Evolutionary conservation across 2,888 invertebrate species (phyloP).

Genomic region (Oligia fasciuncula): DNA sequence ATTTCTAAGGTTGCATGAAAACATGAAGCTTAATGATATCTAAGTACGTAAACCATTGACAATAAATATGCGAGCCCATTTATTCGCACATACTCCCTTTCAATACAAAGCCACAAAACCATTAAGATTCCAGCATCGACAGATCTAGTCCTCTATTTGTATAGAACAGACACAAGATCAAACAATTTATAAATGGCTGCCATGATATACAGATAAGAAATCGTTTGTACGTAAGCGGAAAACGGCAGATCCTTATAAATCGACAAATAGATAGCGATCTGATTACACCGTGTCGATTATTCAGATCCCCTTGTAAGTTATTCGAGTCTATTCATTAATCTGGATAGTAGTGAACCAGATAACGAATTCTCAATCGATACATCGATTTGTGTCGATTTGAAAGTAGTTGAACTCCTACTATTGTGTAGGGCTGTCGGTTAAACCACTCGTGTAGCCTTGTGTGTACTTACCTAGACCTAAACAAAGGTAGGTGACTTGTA

Average conservation of each 20-base stretch:
- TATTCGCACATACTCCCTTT: conserved; percentile 25
- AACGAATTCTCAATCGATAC: conserved; percentile 84
- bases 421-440: conserved; percentile 72
- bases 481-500: not conserved
- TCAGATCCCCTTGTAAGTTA: conserved; percentile 87
- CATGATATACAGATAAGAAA: conserved; percentile 60
- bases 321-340: conserved; percentile 88
- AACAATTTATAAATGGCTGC: conserved; percentile 65
- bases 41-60: not conserved
- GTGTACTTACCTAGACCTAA: too few relatives aligned
- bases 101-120: conserved; percentile 31
- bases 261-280: conserved; percentile 85
- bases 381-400: conserved; percentile 80
- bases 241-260: conserved; percentile 87
- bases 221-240: conserved; percentile 75
- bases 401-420: conserved; percentile 77
- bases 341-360: conserved; percentile 81
- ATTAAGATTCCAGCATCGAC: conserved; percentile 54
- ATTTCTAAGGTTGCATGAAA: not conserved
- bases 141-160: conserved; percentile 61
- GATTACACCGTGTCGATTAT: conserved; percentile 89
- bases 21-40: not conserved
- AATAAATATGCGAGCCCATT: not conserved
- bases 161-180: conserved; percentile 59
- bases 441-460: not conserved